Evolutionary conservation across 2,888 invertebrate species (phyloP).

Genomic region (Drosophila colorata): DNA sequence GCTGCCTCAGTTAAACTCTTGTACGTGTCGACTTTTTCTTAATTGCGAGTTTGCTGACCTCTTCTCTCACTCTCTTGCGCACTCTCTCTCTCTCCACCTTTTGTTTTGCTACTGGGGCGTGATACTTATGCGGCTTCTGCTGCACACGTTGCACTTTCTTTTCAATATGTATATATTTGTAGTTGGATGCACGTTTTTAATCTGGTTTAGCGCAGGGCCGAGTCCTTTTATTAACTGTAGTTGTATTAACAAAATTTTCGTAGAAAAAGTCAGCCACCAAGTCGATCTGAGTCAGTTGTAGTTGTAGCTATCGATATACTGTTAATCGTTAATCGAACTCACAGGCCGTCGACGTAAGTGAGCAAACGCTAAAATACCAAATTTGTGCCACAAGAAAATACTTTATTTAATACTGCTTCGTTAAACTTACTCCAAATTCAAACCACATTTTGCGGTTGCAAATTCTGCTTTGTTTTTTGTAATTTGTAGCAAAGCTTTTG

Average conservation of each 20-base stretch:
- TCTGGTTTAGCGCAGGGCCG: constrained; percentile 6
- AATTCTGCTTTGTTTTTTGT: background rate
- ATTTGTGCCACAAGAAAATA: constrained; percentile 12
- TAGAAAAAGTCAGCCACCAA: constrained; percentile 71
- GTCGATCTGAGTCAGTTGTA: constrained; percentile 74
- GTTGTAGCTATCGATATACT: constrained; percentile 40
- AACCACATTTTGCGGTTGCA: background rate
- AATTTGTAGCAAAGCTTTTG: background rate
- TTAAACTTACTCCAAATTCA: constrained; percentile 1
- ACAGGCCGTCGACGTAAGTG: background rate
- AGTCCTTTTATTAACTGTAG: constrained; percentile 20
- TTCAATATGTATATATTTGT: constrained; percentile 9
- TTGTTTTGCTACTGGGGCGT: constrained; percentile 71
- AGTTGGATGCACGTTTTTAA: constrained; percentile 30
- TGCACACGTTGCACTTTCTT: constrained; percentile 48
- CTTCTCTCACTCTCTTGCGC: constrained; percentile 57
- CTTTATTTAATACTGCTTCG: constrained; percentile 3
- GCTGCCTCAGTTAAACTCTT: constrained; percentile 44
- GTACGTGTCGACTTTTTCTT: constrained; percentile 81
- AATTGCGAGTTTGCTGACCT: constrained; percentile 79
- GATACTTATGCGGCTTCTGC: constrained; percentile 43
- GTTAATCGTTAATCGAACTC: constrained; percentile 27
- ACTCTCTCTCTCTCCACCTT: constrained; percentile 58
- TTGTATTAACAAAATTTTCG: constrained; percentile 50
- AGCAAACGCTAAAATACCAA: constrained; percentile 24